A percentile compares a stretch with the other conserved stretches of the same genome.
Conservation (phyloP, 2,888 invertebrate species). For the Mongoloraphidia duomilia region DNA sequence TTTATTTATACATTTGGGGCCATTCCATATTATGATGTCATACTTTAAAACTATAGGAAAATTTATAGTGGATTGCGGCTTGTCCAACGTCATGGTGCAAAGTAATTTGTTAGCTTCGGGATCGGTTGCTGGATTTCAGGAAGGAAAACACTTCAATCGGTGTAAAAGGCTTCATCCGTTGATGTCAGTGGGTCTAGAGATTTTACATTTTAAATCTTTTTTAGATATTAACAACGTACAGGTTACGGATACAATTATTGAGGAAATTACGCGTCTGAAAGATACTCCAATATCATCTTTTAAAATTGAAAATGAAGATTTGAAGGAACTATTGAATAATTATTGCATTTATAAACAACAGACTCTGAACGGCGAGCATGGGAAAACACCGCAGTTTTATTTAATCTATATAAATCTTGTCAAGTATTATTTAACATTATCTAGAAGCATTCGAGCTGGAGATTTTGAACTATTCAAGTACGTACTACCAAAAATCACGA, state of each 20-base stretch:
- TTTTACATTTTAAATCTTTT: constrained; percentile 7
- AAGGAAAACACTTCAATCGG: constrained; percentile 7
- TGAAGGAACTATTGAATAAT: too few species aligned
- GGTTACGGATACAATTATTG: constrained; percentile 7
- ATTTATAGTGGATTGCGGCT: constrained; percentile 10
- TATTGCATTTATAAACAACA: too few species aligned
- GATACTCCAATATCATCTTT: not conserved
- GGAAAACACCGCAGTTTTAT: too few species aligned
- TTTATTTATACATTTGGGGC: not conserved
- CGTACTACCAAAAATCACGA: constrained; percentile 19
- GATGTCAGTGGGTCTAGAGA: constrained; percentile 3
- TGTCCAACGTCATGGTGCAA: constrained; percentile 8
- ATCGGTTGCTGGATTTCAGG: constrained; percentile 3
- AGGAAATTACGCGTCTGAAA: not conserved
- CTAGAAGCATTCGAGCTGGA: constrained; percentile 11
- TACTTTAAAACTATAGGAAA: constrained; percentile 20
- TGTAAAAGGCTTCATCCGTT: constrained; percentile 7
- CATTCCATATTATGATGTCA: constrained; percentile 17
- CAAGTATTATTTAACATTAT: constrained; percentile 9
- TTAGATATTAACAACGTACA: constrained; percentile 1
- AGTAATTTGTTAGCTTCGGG: constrained; percentile 6
- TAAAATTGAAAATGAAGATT: not conserved
- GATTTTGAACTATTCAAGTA: constrained; percentile 15
- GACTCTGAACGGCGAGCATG: too few species aligned
- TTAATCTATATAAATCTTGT: not conserved